Evolutionary conservation across 2,888 invertebrate species (phyloP).

Genomic region (Lagria hirta): DNA sequence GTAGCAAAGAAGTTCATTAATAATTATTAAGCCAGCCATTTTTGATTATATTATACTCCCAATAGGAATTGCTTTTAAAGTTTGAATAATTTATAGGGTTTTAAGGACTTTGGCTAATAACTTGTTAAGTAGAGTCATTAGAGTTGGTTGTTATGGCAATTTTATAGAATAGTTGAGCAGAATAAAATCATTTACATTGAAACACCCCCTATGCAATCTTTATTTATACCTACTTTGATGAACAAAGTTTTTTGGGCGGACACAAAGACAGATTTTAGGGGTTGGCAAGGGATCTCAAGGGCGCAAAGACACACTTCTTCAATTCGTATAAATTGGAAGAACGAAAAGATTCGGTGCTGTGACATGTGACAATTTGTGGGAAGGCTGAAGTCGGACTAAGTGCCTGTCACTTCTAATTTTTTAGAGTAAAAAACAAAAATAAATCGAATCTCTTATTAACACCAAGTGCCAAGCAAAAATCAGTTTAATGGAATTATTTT

Average conservation of each 20-base stretch:
- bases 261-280: constrained; percentile 16
- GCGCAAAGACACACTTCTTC: constrained; percentile 49
- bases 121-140: constrained; percentile 35
- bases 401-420: constrained; percentile 29
- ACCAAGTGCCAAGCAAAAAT: too few relatives aligned
- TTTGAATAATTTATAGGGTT: constrained; percentile 46
- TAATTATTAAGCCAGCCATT: constrained; percentile 31
- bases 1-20: too few relatives aligned
- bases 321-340: constrained; percentile 47
- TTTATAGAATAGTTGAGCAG: constrained; percentile 20
- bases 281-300: too few relatives aligned
- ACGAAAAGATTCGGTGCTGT: constrained; percentile 30
- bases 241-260: constrained; percentile 5
- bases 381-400: constrained; percentile 27
- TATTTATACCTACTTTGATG: constrained; percentile 12
- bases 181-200: constrained; percentile 21
- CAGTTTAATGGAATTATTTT: too few relatives aligned
- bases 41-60: constrained; percentile 40
- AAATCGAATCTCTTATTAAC: too few relatives aligned
- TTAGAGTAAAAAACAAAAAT: too few relatives aligned
- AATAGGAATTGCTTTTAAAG: constrained; percentile 47
- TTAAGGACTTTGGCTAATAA: constrained; percentile 45
- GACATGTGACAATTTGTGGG: constrained; percentile 47
- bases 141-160: constrained; percentile 25
- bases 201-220: constrained; percentile 11